Percentiles rank a stretch among this genome's conserved stretches.
Conservation (phyloP, 2,797 vertebrate genomes). For the Chiroxiphia lanceolata region DNA sequence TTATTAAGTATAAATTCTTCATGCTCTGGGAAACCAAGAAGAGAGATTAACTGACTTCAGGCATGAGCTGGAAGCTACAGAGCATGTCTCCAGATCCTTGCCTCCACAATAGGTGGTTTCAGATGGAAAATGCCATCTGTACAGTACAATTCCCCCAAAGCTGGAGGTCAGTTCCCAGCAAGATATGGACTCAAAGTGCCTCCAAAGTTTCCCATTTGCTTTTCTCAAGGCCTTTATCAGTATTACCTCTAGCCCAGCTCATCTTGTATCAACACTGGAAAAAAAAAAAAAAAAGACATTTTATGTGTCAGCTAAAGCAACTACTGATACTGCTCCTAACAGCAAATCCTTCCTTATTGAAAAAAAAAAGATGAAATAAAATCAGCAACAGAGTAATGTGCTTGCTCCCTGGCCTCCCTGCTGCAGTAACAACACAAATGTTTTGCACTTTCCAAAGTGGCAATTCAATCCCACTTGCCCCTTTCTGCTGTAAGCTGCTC, state of each 20-base stretch:
- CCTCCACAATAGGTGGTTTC: neutral
- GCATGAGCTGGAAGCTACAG: neutral
- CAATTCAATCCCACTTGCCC: neutral
- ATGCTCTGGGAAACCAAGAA: neutral
- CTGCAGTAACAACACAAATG: neutral
- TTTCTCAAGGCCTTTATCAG: neutral
- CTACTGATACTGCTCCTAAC: neutral
- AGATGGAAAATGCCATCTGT: conserved; percentile 7
- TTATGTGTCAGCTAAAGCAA: neutral
- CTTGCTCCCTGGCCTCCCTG: neutral
- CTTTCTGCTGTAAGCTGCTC: neutral
- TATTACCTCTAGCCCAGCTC: neutral
- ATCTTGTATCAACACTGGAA: neutral
- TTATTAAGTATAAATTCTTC: neutral
- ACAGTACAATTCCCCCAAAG: neutral
- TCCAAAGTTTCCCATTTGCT: neutral
- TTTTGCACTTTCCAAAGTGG: neutral
- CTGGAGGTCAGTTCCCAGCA: neutral
- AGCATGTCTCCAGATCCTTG: neutral
- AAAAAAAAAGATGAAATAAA: neutral
- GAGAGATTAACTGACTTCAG: neutral
- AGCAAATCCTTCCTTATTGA: neutral
- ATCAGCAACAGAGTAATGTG: neutral
- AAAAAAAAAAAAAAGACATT: neutral
- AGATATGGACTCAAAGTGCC: neutral